Conservation (phyloP, 2,888 invertebrate species). For the Phortica magna region DNA sequence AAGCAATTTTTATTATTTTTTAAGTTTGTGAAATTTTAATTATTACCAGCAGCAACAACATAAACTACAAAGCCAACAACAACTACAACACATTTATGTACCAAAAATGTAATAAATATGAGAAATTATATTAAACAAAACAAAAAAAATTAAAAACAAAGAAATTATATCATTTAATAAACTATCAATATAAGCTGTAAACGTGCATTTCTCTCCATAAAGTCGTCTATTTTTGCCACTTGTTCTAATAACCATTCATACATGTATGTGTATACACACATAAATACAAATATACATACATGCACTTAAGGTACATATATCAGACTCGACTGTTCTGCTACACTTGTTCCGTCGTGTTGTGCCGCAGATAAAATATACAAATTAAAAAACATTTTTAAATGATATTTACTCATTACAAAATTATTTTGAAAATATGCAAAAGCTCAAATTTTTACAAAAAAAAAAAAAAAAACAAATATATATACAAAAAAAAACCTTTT, state of each 20-base stretch:
- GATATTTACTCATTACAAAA: neutral
- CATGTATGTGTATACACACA: neutral
- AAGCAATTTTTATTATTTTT: neutral
- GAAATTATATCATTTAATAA: slow-evolving; percentile 18
- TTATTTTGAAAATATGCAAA: neutral
- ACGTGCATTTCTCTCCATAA: slow-evolving; percentile 28
- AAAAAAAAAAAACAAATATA: neutral
- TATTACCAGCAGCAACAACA: slow-evolving; percentile 27
- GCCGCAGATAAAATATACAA: neutral
- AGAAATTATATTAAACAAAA: slow-evolving; percentile 63
- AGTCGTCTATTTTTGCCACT: neutral
- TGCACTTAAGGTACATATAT: neutral
- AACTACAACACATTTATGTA: slow-evolving; percentile 69
- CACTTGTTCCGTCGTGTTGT: slow-evolving; percentile 6
- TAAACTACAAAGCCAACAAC: slow-evolving; percentile 36
- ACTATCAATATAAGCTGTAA: neutral
- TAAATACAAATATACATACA: neutral
- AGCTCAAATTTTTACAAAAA: neutral
- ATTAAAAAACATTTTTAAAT: neutral
- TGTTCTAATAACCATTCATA: neutral
- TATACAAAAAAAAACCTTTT: neutral
- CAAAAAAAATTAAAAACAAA: slow-evolving; percentile 36
- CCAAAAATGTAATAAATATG: slow-evolving; percentile 75
- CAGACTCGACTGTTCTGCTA: neutral
- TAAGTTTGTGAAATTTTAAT: slow-evolving; percentile 32